Evolutionary conservation across 2,113 vertebrate species (phyloP).

Genomic region (Takifugu flavidus): DNA sequence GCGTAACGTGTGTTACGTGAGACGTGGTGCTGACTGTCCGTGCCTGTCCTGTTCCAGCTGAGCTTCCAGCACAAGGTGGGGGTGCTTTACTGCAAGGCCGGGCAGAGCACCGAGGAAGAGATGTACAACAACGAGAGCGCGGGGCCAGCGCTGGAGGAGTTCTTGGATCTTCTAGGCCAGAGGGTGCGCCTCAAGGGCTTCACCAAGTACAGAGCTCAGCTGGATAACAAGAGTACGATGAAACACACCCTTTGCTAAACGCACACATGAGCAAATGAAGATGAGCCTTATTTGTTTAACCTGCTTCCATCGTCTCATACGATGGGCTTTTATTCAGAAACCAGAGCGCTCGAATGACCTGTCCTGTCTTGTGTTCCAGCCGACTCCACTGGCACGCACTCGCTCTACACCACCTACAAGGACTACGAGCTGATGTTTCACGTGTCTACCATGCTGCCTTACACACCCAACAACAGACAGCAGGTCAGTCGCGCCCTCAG

Average conservation of each 20-base stretch:
- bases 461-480: slow-evolving; percentile 94
- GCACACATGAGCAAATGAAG: neutral
- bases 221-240: slow-evolving; percentile 96
- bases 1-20: slow-evolving; percentile 33
- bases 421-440: slow-evolving; percentile 99
- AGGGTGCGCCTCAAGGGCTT: slow-evolving; percentile 94
- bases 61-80: slow-evolving; percentile 99
- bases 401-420: slow-evolving; percentile 96
- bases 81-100: slow-evolving; percentile 93
- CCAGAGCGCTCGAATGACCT: slow-evolving; percentile 1
- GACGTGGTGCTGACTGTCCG: slow-evolving; percentile 30
- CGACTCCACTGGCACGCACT: slow-evolving; percentile 95
- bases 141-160: slow-evolving; percentile 91
- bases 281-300: neutral
- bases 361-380: slow-evolving; percentile 72
- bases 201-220: slow-evolving; percentile 93
- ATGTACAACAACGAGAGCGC: slow-evolving; percentile 98
- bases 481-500: slow-evolving; percentile 78
- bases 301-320: slow-evolving; percentile 13
- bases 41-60: slow-evolving; percentile 78
- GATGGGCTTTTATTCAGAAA: slow-evolving; percentile 5
- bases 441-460: slow-evolving; percentile 94
- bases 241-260: slow-evolving; percentile 31
- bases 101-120: slow-evolving; percentile 96
- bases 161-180: slow-evolving; percentile 95